Evolutionary conservation across 2,888 invertebrate species (phyloP).

Genomic region (Rhorus exstirpatorius): DNA sequence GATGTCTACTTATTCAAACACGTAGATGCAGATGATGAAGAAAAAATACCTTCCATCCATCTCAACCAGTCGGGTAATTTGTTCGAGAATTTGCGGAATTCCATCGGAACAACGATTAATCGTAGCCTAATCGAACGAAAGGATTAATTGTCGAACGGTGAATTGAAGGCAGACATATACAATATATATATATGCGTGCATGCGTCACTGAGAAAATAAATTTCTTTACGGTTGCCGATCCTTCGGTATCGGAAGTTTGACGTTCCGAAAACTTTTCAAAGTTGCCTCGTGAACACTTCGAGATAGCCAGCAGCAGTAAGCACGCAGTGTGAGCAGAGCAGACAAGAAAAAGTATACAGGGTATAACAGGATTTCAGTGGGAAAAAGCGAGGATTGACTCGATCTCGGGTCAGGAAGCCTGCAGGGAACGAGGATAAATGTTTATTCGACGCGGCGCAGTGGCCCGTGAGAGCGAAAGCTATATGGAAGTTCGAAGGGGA

Average conservation of each 20-base stretch:
- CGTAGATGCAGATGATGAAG: background rate
- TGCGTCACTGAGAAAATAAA: slow-evolving; percentile 38
- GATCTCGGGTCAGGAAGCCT: slow-evolving; percentile 48
- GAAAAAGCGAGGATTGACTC: slow-evolving; percentile 51
- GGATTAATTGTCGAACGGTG: slow-evolving; percentile 40
- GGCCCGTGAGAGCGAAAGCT: slow-evolving; percentile 30
- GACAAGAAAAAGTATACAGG: slow-evolving; percentile 16
- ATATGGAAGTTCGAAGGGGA: slow-evolving; percentile 42
- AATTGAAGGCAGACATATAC: slow-evolving; percentile 8
- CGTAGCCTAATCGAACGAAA: slow-evolving; percentile 20
- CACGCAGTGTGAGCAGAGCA: slow-evolving; percentile 12
- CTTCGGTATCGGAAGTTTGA: slow-evolving; percentile 44
- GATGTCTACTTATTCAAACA: background rate
- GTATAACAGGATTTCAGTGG: background rate
- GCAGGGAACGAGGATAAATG: slow-evolving; percentile 59
- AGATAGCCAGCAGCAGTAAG: slow-evolving; percentile 2
- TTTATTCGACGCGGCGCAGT: slow-evolving; percentile 52
- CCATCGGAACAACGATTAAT: slow-evolving; percentile 26
- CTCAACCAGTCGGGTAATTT: slow-evolving; percentile 24
- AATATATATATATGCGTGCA: slow-evolving; percentile 3
- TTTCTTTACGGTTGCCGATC: slow-evolving; percentile 32
- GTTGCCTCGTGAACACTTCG: slow-evolving; percentile 18
- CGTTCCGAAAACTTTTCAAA: slow-evolving; percentile 37
- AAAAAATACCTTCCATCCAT: background rate
- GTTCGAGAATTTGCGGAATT: slow-evolving; percentile 12